These are phyloP conservation scores for Porphyrio hochstetteri DNA, from an alignment of 2,113 vertebrate species.

Conservation along the genomic window DNA sequence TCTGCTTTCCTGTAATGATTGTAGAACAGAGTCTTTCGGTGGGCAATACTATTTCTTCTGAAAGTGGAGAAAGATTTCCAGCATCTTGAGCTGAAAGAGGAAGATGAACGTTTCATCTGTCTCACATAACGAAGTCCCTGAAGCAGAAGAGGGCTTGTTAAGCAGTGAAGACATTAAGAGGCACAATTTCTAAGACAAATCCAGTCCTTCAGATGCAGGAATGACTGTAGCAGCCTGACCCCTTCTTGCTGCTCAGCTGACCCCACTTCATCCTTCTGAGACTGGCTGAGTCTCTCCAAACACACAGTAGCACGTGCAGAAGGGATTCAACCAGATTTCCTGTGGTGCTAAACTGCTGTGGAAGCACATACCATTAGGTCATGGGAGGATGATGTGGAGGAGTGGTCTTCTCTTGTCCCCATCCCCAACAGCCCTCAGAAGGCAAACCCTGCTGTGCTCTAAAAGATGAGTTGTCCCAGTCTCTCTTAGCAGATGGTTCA, in stretches of 20 bases:
- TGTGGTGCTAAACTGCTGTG: not conserved
- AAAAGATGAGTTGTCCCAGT: not conserved
- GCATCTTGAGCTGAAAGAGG: not conserved
- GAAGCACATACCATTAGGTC: not conserved
- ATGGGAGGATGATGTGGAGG: not conserved
- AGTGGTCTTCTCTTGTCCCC: not conserved
- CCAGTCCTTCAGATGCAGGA: not conserved
- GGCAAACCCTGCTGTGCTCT: not conserved
- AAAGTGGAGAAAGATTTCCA: not conserved
- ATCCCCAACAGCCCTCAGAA: not conserved
- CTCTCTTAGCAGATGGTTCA: not conserved
- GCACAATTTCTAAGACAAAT: not conserved
- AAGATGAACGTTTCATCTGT: not conserved
- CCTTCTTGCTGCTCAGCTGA: not conserved
- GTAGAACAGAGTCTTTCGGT: rapidly evolving
- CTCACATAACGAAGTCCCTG: not conserved
- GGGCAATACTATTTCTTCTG: not conserved
- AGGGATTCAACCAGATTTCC: not conserved
- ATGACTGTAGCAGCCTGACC: not conserved
- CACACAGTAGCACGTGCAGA: not conserved
- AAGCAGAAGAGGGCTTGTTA: not conserved
- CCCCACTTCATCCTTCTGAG: not conserved
- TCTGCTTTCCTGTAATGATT: not conserved
- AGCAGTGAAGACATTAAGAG: not conserved
- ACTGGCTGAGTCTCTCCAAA: not conserved